Conservation (phyloP, 2,888 invertebrate genomes). For the Pedicia rivosa region DNA sequence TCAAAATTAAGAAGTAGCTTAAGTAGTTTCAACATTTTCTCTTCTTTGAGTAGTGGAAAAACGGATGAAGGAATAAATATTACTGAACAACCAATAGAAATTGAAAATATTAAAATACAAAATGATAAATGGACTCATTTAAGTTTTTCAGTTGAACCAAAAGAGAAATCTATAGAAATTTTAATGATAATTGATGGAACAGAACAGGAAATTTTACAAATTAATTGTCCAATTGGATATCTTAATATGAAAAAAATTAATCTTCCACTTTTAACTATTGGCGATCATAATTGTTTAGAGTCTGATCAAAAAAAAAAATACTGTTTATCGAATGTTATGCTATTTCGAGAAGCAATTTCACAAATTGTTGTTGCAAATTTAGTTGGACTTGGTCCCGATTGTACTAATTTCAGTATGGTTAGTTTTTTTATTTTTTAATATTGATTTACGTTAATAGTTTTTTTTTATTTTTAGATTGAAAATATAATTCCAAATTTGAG, state of each 20-base stretch:
- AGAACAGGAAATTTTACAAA: slow-evolving; percentile 8
- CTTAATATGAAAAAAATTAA: slow-evolving; percentile 16
- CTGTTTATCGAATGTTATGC: slow-evolving; percentile 23
- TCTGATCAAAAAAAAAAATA: not conserved
- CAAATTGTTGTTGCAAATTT: slow-evolving; percentile 21
- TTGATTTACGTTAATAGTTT: not conserved
- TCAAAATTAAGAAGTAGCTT: slow-evolving; percentile 20
- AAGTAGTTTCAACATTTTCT: too few species aligned
- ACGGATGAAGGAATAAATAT: too few species aligned
- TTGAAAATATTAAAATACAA: slow-evolving; percentile 21
- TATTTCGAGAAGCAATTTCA: slow-evolving; percentile 22
- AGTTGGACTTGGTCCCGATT: slow-evolving; percentile 29
- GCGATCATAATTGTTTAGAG: slow-evolving; percentile 14
- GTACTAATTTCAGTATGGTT: slow-evolving; percentile 21
- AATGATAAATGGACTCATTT: slow-evolving; percentile 28
- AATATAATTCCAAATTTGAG: slow-evolving; percentile 27
- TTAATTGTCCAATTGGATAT: slow-evolving; percentile 11
- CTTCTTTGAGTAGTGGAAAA: too few species aligned
- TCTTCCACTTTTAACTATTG: slow-evolving; percentile 12
- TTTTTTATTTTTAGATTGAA: slow-evolving; percentile 13
- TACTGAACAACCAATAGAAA: slow-evolving; percentile 16
- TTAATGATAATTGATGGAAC: slow-evolving; percentile 22
- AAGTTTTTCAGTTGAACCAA: slow-evolving; percentile 20
- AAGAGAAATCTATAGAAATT: slow-evolving; percentile 19
- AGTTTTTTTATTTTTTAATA: not conserved